A percentile compares a stretch with the other conserved stretches of the same genome.
Evolutionary conservation across 1,140 invertebrate species (phyloP).

Genomic region (Panulirus ornatus): DNA sequence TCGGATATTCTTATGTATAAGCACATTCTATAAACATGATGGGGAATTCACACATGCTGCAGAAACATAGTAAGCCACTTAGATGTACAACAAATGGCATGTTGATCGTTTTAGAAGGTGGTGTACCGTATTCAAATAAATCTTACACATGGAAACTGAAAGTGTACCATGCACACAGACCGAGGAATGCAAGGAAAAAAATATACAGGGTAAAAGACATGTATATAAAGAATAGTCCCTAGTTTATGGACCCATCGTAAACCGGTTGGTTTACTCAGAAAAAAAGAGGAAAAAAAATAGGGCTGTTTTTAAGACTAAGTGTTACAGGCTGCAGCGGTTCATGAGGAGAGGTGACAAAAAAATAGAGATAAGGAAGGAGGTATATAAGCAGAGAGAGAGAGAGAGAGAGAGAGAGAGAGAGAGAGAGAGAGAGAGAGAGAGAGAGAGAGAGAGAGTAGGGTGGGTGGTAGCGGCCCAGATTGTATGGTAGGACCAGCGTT

Average conservation of each 20-base stretch:
- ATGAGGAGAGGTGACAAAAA: neutral
- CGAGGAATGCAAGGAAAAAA: slow-evolving; percentile 7
- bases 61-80: too few relatives aligned
- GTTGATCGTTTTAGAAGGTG: too few relatives aligned
- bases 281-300: slow-evolving; percentile 31
- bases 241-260: slow-evolving; percentile 60
- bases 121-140: too few relatives aligned
- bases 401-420: slow-evolving; percentile 30
- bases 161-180: neutral
- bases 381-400: neutral
- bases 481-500: neutral
- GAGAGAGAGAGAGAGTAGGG: neutral
- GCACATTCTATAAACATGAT: too few relatives aligned
- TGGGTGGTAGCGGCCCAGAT: neutral
- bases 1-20: too few relatives aligned
- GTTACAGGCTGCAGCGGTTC: slow-evolving; percentile 47
- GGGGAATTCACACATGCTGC: too few relatives aligned
- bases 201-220: neutral
- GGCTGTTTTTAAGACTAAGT: slow-evolving; percentile 31
- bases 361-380: too few relatives aligned
- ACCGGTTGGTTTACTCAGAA: slow-evolving; percentile 30
- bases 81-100: too few relatives aligned
- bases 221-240: slow-evolving; percentile 5
- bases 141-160: neutral
- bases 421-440: neutral